Base-by-base conservation (phyloP, 1,140 invertebrate genomes). In the Drosophila ogumai region DNA sequence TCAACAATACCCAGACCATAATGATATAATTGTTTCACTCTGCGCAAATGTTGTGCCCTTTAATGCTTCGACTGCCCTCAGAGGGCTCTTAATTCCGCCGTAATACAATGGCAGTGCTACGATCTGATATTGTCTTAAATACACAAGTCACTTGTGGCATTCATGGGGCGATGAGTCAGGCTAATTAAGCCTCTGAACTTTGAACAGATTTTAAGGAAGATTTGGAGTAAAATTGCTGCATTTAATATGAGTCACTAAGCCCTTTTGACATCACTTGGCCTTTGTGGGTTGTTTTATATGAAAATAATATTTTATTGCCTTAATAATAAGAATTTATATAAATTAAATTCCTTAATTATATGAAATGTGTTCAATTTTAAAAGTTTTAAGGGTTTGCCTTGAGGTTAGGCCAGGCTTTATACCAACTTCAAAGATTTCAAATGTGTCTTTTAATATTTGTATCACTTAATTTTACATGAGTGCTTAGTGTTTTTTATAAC, bases 31-130 rank as follows among this genome's bases (percentile, higher is more conserved):
- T 73, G 52, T 64, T 60, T 47, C 36, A 32, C 25, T 74, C 38
- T 75, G 60, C 55, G 54, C 54, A 65, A 75, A 54, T 52, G 41
- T 43, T 74, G 60, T 56, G 74, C 74, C 74, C 74, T 76, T 75
- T 75, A 76, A 66, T 65, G 71, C 71, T 74, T 38, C 68, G 52
- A 64, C 10, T 75, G 59, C 32, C 58, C 41, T 54, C 22, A 40
- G 54, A 60, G 2, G 22, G 32, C 64, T 47, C 28, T 66, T 75
- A 57, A 74, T 49, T 64, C 25, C 28, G 19, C 6, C 46, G 31
- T 38, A 41, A 32, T 12, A 47, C 56, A 66, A 75, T 56, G 72
- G 19, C 68, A 36, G 12, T 25, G 32, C 31, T 47, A n/a, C 41
- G 36, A 75, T 63, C 49, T 46, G 38, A 46, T 69, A 55, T 55